Evolutionary conservation across 2,888 invertebrate genomes (phyloP), one percentile per base, ranked within the genome.

Genomic region (Parthenolecanium corni): DNA sequence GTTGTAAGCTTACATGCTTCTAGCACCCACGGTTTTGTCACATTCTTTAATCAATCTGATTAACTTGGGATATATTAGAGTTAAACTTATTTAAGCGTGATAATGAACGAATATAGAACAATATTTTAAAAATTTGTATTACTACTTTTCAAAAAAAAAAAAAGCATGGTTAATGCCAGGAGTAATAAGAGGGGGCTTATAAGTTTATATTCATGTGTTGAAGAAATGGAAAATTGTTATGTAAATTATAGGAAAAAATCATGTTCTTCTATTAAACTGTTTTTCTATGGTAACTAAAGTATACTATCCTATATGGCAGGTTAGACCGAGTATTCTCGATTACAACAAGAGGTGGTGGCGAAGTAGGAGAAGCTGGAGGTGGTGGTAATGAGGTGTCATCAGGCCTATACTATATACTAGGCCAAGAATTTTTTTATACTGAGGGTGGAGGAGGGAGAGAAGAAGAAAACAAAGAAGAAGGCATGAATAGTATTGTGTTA

Each of bases 1-100:
- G 58, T 53, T 65, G 62, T 54, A 40, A 63, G 52, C 25, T 16
- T 25, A 31, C 12, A 53, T 46, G n/a, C 25, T 51, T 23, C n/a
- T 20, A 3, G 20, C 18, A 36, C 25, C 12, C 25, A 31, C 51
- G 54, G 46, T 61, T 24, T 31, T 38, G 63, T 63, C 52, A 47
- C 51, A 57, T 57, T 46, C 25, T 57, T 57, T 57, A 57, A 57
- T 57, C 57, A 57, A 57, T 57, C 57, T 57, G 57, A 57, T 57
- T 57, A 57, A 57, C 25, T 46, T 57, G 44, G 31, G 44, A 57
- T 57, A 46, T 57, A 57, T 57, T 46, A 57, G 42, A 44, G 57
- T 57, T 16, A 16, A 42, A 42, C 25, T 20, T 12, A 57, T 46
- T 57, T 44, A 44, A 46, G 44, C 44, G 46, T 42, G 18, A 42